A percentile compares a stretch with the other conserved stretches of the same genome.
Evolutionary conservation across 1,140 invertebrate genomes (phyloP).

Genomic region (Frieseomelitta varia): DNA sequence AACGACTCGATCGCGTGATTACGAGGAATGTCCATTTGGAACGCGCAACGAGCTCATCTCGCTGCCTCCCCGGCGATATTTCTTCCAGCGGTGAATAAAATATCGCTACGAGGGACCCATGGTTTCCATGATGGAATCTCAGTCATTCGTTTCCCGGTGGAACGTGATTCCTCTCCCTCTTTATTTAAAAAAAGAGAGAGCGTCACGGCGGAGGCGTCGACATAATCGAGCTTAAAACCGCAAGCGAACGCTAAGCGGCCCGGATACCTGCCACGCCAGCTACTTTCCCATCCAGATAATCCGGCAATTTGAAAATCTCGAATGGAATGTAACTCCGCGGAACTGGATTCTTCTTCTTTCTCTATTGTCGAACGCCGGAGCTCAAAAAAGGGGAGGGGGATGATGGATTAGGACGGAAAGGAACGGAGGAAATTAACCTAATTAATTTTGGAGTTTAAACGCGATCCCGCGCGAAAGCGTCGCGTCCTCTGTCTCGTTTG

Average conservation of each 20-base stretch:
- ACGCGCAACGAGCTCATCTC: too few species aligned
- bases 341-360: conserved; percentile 25
- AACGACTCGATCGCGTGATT: background rate
- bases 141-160: background rate
- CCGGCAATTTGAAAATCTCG: conserved; percentile 77
- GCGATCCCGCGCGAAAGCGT: background rate
- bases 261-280: conserved; percentile 70
- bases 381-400: background rate
- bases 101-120: background rate
- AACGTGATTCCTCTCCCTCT: conserved; percentile 32
- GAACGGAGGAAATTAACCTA: conserved; percentile 4
- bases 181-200: conserved; percentile 17
- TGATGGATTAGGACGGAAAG: background rate
- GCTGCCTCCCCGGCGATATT: background rate
- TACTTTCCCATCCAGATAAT: conserved; percentile 73
- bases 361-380: conserved; percentile 14
- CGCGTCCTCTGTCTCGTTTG: background rate
- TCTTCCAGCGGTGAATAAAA: conserved; percentile 1
- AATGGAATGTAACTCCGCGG: conserved; percentile 63
- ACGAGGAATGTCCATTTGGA: background rate
- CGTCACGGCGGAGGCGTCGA: conserved; percentile 36
- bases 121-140: conserved; percentile 14
- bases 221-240: conserved; percentile 73
- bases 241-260: conserved; percentile 71
- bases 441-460: background rate